Conservation (phyloP, 2,888 invertebrate genomes). For the Strigamia crassipes region DNA sequence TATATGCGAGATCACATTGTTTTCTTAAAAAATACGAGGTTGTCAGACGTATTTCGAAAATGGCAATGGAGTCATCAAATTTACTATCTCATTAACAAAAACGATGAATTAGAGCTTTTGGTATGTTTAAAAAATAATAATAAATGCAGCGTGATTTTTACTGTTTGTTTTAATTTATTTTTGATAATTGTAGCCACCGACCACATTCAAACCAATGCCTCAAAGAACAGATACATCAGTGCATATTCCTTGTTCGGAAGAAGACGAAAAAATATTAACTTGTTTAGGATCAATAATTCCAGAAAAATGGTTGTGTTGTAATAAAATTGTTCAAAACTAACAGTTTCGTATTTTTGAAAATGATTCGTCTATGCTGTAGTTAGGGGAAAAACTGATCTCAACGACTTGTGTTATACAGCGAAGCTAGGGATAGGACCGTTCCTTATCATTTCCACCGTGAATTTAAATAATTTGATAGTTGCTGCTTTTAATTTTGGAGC, state of each 20-base stretch:
- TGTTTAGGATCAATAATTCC: neutral
- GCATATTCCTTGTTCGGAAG: neutral
- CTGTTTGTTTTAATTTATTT: no score
- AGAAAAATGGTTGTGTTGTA: neutral
- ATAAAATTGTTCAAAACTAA: neutral
- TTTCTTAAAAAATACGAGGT: neutral
- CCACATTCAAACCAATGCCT: neutral
- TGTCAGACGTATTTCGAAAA: neutral
- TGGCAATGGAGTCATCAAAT: slow-evolving; percentile 23
- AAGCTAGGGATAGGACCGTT: no score
- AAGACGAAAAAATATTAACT: neutral
- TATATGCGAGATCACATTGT: neutral
- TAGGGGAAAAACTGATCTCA: no score
- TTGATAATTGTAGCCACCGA: neutral
- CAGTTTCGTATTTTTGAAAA: no score
- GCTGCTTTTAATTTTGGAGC: no score
- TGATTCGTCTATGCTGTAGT: no score
- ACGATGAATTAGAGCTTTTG: neutral
- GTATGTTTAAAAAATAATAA: neutral
- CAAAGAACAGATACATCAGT: neutral
- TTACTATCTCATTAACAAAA: neutral
- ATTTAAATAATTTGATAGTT: no score
- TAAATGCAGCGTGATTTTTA: no score
- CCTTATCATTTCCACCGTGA: no score
- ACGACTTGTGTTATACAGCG: no score